Evolutionary conservation across 2,888 invertebrate genomes (phyloP), one percentile per base, ranked within the genome.

Genomic region (Metalampra italica): DNA sequence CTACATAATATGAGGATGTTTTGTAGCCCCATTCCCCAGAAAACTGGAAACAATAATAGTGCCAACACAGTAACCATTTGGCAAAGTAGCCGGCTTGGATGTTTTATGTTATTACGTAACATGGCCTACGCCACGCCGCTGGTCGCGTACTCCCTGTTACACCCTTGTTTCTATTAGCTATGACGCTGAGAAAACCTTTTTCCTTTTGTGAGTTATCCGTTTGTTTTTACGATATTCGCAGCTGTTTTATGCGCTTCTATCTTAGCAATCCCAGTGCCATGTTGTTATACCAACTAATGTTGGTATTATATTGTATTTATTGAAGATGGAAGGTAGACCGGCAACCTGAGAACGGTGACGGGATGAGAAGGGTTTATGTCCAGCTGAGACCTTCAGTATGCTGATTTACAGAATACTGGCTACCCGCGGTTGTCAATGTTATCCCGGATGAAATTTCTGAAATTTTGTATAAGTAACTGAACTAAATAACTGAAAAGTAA

Each of bases 121-220:
- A 53, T 56, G 46, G 55, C 11, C 3, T 34, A 34, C n/a, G 50
- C 37, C 29, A 43, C 51, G 45, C 47, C 50, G 48, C 46, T 38
- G 51, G 47, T 22, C 52, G 50, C 41, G 50, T 53, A 49, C 49
- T 60, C 51, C 50, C 51, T 55, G 57, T 77, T 68, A 75, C 50
- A 60, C 76, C 75, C 78, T 77, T 75, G 71, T 78, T 55, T 41
- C 66, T 53, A 53, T 52, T 51, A 55, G 22, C 3, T 22, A 22
- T 63, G 62, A 69, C 61, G 57, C 57, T 52, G 53, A 46, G 55
- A 56, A 57, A 66, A 65, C 65, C 59, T 65, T 67, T 67, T 67
- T 66, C 64, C 42, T 36, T 61, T 66, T 60, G 55, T 59, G 55
- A 57, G 59, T 53, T 66, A 64, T 69, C 57, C 64, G 59, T 64